Percentiles rank a stretch among this genome's conserved stretches.
phyloP scores from a whole-genome alignment of 2,113 vertebrate species.

The Microcebus lehilahytsara region DNA sequence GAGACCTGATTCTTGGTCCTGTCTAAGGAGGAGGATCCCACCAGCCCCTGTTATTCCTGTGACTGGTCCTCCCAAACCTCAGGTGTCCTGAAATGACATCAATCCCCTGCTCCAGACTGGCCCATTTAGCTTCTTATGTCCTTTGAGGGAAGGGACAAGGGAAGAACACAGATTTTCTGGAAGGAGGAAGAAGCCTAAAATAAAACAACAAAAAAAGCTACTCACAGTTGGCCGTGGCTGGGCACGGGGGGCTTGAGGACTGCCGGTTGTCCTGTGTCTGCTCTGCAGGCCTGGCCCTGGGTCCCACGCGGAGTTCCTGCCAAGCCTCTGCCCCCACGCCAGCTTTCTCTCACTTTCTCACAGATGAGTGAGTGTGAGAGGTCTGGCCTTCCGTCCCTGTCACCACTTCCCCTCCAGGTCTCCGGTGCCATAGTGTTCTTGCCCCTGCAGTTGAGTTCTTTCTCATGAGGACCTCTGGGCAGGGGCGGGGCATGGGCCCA shows the following conservation, averaged over 20 bases:
- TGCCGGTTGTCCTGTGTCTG: not conserved
- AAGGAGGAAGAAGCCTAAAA: not conserved
- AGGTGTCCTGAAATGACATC: not conserved
- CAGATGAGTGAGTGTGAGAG: conserved; percentile 37
- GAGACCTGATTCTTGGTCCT: not conserved
- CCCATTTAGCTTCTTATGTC: not conserved
- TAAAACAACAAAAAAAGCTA: not conserved
- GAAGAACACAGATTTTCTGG: not conserved
- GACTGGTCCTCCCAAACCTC: not conserved
- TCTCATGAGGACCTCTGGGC: not conserved
- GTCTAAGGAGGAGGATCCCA: not conserved
- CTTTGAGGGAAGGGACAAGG: not conserved
- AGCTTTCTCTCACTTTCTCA: conserved; percentile 25
- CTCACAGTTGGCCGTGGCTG: conserved; percentile 17
- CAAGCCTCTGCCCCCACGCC: not conserved
- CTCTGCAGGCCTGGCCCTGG: not conserved
- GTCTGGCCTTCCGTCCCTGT: conserved; percentile 64
- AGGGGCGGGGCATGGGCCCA: not conserved
- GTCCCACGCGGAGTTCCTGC: not conserved
- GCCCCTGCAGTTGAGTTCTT: not conserved
- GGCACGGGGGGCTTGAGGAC: rapidly evolving
- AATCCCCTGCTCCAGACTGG: not conserved
- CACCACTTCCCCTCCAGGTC: conserved; percentile 72
- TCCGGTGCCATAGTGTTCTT: not conserved
- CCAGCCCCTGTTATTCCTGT: not conserved